Base-by-base conservation (phyloP, 37 sponge, comb jelly and placozoan genomes). In the Ianthella basta region DNA sequence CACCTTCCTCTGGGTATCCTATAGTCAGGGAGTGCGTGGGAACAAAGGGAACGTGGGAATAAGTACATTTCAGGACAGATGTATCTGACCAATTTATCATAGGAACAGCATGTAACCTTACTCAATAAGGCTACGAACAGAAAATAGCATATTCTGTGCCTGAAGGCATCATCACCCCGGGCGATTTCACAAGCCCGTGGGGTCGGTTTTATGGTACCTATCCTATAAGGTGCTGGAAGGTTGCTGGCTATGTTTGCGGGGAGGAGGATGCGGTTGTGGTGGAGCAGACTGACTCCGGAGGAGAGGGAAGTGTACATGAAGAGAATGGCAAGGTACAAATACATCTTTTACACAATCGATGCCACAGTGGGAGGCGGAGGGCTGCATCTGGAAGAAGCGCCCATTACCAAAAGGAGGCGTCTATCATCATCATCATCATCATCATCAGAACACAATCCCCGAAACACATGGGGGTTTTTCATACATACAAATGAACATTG, bases 1-100 rank as follows among this genome's bases (percentile, higher is more conserved):
- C 33, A 91, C 21, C 55, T 82, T 89, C 16, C 86, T 35, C 21
- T 87, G 95, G 6, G 77, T 88, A 39, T 80, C 82, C 94, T 94
- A 78, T 34, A 72, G 65, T n/a, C n/a, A n/a, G n/a, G n/a, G n/a
- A n/a, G n/a, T n/a, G n/a, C n/a, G n/a, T n/a, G n/a, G n/a, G n/a
- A n/a, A n/a, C n/a, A n/a, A n/a, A n/a, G n/a, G n/a, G n/a, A n/a
- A n/a, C n/a, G n/a, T n/a, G n/a, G n/a, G n/a, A n/a, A n/a, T n/a
- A n/a, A n/a, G n/a, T n/a, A n/a, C n/a, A n/a, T n/a, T n/a, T n/a
- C n/a, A n/a, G n/a, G n/a, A n/a, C n/a, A n/a, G n/a, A n/a, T n/a
- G n/a, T n/a, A n/a, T n/a, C n/a, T n/a, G n/a, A n/a, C n/a, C n/a
- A n/a, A n/a, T n/a, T n/a, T n/a, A n/a, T n/a, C n/a, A n/a, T n/a